A percentile compares a stretch with the other conserved stretches of the same genome.
phyloP scores from a whole-genome alignment of 2,888 invertebrate genomes.

The Diplolepis rosae region DNA sequence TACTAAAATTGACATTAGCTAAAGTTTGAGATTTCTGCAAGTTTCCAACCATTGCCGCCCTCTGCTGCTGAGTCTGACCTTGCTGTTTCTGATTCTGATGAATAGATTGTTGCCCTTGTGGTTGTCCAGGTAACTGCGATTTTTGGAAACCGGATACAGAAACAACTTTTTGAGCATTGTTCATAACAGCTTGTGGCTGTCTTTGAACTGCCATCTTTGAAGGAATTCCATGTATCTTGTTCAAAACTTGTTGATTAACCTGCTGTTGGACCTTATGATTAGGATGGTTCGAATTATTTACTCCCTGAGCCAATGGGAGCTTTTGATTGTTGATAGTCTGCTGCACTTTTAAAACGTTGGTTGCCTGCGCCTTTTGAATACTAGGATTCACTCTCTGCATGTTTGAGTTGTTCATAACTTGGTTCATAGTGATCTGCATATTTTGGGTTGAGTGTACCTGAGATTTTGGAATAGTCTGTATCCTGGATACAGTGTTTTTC shows the following conservation, averaged over 20 bases:
- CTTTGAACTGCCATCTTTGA: conserved; percentile 58
- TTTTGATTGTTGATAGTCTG: conserved; percentile 58
- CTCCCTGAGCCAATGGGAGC: conserved; percentile 46
- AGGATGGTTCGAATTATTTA: conserved; percentile 46
- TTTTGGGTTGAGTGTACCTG: conserved; percentile 53
- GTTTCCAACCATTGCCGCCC: conserved; percentile 46
- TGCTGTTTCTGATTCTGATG: conserved; percentile 36
- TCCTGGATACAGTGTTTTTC: conserved; percentile 55
- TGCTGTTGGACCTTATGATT: conserved; percentile 55
- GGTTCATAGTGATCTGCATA: conserved; percentile 56
- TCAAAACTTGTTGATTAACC: conserved; percentile 46
- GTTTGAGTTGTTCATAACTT: conserved; percentile 56
- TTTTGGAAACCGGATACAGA: conserved; percentile 34
- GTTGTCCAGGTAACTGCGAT: conserved; percentile 25
- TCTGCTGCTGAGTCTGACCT: conserved; percentile 46
- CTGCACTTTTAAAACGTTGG: conserved; percentile 47
- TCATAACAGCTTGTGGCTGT: conserved; percentile 48
- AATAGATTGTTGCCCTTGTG: conserved; percentile 35
- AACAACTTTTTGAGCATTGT: conserved; percentile 58
- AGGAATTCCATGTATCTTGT: conserved; percentile 55
- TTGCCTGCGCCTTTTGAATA: conserved; percentile 42
- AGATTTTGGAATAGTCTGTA: conserved; percentile 56
- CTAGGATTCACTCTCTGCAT: conserved; percentile 54
- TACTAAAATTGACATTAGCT: background rate
- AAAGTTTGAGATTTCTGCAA: conserved; percentile 55